Conservation (phyloP, 2,797 vertebrate species). For the Eleutherodactylus coqui region DNA sequence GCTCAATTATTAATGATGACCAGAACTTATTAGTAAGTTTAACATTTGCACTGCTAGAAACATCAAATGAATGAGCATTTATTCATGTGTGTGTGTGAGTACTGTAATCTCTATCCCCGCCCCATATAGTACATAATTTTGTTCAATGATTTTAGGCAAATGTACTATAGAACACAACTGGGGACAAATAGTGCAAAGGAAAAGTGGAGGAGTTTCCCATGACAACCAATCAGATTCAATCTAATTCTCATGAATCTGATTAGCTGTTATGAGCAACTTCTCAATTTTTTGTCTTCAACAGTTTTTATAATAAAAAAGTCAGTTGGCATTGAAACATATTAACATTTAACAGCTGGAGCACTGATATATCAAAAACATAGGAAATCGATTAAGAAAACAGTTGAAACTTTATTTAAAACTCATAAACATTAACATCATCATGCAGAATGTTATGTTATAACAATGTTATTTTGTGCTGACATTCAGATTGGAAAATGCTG, state of each 20-base stretch:
- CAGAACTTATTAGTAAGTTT: not conserved
- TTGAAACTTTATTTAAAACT: constrained; percentile 79
- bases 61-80: not conserved
- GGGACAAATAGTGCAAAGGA: not conserved
- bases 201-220: not conserved
- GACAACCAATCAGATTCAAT: not conserved
- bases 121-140: no score
- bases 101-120: not conserved
- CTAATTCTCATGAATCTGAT: not conserved
- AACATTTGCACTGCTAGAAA: no score
- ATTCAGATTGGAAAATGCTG: constrained; percentile 86
- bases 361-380: constrained; percentile 74
- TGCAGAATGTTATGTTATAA: constrained; percentile 89
- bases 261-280: not conserved
- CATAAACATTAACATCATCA: constrained; percentile 85
- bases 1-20: not conserved
- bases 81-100: not conserved
- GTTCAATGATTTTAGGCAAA: not conserved
- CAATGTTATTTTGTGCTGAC: constrained; percentile 87
- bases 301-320: not conserved
- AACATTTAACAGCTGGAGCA: constrained; percentile 80
- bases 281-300: not conserved
- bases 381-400: constrained; percentile 77
- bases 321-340: constrained; percentile 56
- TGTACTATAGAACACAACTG: not conserved